These are phyloP conservation scores for Epinotia demarniana DNA, from an alignment of 2,888 invertebrate species.

Conservation along the genomic window DNA sequence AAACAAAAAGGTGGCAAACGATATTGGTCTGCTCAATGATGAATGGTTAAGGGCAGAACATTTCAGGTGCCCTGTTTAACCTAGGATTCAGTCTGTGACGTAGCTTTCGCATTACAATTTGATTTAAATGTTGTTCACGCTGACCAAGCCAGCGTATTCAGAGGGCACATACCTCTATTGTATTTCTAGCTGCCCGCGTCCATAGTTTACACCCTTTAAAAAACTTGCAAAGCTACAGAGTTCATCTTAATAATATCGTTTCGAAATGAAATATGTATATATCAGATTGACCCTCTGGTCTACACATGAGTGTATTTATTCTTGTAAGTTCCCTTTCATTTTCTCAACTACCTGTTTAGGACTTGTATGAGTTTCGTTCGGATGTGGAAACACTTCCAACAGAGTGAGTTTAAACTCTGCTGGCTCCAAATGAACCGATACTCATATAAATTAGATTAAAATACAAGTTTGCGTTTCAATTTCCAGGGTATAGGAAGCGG, in stretches of 20 bases:
- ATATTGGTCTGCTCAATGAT: slow-evolving; percentile 2
- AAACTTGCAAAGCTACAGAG: too few relatives aligned
- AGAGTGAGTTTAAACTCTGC: neutral
- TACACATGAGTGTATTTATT: too few relatives aligned
- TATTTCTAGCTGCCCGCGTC: too few relatives aligned
- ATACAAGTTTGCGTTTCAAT: slow-evolving; percentile 22
- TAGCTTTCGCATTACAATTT: neutral
- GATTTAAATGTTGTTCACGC: neutral
- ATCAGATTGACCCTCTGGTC: too few relatives aligned
- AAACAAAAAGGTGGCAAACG: slow-evolving; percentile 16
- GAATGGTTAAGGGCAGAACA: neutral
- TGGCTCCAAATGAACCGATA: slow-evolving; percentile 23
- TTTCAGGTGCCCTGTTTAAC: slow-evolving; percentile 1
- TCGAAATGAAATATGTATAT: too few relatives aligned
- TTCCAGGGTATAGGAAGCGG: neutral
- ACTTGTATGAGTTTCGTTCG: neutral
- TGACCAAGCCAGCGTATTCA: too few relatives aligned
- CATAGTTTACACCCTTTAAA: too few relatives aligned
- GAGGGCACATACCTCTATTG: too few relatives aligned
- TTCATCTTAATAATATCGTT: too few relatives aligned
- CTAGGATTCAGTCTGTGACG: neutral
- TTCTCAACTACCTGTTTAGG: neutral
- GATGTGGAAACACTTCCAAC: neutral
- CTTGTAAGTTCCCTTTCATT: neutral
- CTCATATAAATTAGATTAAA: slow-evolving; percentile 24